Evolutionary conservation across 2,797 vertebrate species (phyloP), one percentile per base, ranked within the genome.

Genomic region (Clarias platycephalus): DNA sequence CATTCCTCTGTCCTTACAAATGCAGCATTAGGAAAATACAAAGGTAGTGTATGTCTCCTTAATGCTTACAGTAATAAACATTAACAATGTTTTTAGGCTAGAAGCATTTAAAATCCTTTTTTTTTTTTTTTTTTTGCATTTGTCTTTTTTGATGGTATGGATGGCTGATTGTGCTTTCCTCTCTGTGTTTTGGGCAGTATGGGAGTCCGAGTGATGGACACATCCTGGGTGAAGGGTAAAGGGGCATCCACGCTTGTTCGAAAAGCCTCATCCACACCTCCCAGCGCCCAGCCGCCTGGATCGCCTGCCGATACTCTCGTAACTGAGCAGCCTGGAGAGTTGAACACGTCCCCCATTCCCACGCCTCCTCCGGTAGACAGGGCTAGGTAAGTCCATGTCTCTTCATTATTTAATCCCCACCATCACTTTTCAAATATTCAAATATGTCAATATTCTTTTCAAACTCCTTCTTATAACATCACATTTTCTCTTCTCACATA

Each of bases 1-100:
- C 77, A 85, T 88, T 86, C 67, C 78, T 88, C 60, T 88, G 66
- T 92, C 94, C 94, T 92, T 92, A 93, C 90, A 92, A 93, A 96
- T 87, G 98, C 98, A 99, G 98, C 98, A 98, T 99, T 96, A 98
- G 98, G 97, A 99, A 99, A 96, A 99, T 99, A 91, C 98, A 99
- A 97, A 99, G 98, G 98, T 99, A 99, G 86, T 0, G 95, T 96
- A 55, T 67, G 63, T 18, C 44, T 71, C 81, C 5, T 84, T 81
- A 31, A 37, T 53, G 60, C 60, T 80, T 70, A 71, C 22, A 64
- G 10, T 64, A 58, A 72, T 82, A 63, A 66, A 72, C 68, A 67
- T 55, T 28, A 40, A 15, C 31, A 4, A 31, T 55, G 5, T 57
- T 40, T 53, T 18, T 28, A 16, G 12, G 70, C 34, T 5, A 34